phyloP scores from a whole-genome alignment of 2,113 vertebrate genomes.

The Zosterops pallidus region DNA sequence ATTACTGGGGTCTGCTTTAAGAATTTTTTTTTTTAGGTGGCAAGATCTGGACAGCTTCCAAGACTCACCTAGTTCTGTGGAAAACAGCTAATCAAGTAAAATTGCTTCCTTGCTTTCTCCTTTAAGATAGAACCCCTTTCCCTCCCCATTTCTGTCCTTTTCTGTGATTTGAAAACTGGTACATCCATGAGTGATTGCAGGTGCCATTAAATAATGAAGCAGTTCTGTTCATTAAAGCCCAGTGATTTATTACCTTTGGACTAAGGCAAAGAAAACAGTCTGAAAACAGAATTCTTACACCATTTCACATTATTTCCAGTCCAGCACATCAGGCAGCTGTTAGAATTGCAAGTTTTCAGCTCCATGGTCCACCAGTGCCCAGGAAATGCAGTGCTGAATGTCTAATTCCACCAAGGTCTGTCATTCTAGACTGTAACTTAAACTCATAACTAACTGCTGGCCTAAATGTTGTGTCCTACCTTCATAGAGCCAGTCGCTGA shows the following conservation, averaged over 20 bases:
- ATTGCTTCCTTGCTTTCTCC: neutral
- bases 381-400: neutral
- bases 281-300: constrained; percentile 9
- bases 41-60: neutral
- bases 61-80: neutral
- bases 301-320: constrained; percentile 22
- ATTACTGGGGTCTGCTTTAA: neutral
- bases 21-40: neutral
- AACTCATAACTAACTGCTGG: neutral
- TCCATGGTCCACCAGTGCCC: neutral
- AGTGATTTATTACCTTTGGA: constrained; percentile 45
- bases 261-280: constrained; percentile 5
- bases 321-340: neutral
- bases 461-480: constrained; percentile 73
- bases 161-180: neutral
- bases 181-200: neutral
- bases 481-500: constrained; percentile 98
- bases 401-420: neutral
- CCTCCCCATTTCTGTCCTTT: neutral
- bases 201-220: constrained; percentile 11
- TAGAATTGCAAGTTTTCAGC: neutral
- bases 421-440: neutral
- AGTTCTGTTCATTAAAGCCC: constrained; percentile 20
- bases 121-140: neutral
- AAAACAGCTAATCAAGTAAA: neutral